Evolutionary conservation across 2,888 invertebrate genomes (phyloP).

Genomic region (Thymelicus acteon): DNA sequence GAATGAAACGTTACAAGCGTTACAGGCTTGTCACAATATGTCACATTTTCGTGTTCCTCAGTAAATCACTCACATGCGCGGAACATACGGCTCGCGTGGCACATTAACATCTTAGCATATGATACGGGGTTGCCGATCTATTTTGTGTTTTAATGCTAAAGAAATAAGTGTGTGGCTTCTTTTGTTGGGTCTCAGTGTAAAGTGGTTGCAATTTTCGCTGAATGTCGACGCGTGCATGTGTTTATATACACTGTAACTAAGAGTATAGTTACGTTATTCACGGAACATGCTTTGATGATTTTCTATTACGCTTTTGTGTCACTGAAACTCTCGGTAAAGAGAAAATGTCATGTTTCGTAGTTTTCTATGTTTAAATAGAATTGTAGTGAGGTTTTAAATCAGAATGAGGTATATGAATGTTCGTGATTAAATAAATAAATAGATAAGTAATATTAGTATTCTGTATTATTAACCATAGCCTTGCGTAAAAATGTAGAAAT

Average conservation of each 20-base stretch:
- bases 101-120: slow-evolving; percentile 20
- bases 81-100: slow-evolving; percentile 36
- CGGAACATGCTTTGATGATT: slow-evolving; percentile 5
- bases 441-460: too few species aligned
- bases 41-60: slow-evolving; percentile 41
- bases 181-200: background rate
- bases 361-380: background rate
- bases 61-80: slow-evolving; percentile 42
- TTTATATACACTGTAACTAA: background rate
- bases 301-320: slow-evolving; percentile 4
- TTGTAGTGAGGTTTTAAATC: too few species aligned
- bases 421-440: too few species aligned
- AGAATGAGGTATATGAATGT: too few species aligned
- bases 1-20: slow-evolving; percentile 20
- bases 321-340: background rate
- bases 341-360: background rate
- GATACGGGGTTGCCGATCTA: background rate
- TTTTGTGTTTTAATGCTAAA: slow-evolving; percentile 1
- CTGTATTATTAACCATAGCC: too few species aligned
- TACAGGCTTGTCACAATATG: slow-evolving; percentile 43
- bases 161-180: background rate
- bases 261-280: background rate
- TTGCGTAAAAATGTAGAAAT: too few species aligned
- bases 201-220: slow-evolving; percentile 6
- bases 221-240: slow-evolving; percentile 1